Conservation (phyloP, 2,797 vertebrate genomes). For the Buceros bicornis region DNA sequence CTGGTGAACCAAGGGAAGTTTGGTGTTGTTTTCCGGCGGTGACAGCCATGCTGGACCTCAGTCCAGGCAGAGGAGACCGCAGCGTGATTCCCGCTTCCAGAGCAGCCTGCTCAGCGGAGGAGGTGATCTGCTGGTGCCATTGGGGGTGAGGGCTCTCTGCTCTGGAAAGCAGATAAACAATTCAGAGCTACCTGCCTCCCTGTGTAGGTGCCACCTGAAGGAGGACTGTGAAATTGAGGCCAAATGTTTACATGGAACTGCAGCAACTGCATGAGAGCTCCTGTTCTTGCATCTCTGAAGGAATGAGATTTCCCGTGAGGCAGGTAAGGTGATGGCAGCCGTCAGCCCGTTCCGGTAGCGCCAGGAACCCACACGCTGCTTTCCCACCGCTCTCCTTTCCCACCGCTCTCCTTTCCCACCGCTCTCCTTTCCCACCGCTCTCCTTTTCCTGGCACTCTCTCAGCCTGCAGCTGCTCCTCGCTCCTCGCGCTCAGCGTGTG, state of each 20-base stretch:
- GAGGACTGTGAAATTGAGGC: not conserved
- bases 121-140: not conserved
- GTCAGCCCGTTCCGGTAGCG: too few relatives aligned
- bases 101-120: not conserved
- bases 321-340: too few relatives aligned
- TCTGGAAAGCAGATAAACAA: not conserved
- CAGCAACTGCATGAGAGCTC: not conserved
- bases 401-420: too few relatives aligned
- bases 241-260: not conserved
- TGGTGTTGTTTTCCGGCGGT: not conserved
- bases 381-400: too few relatives aligned
- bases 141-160: not conserved
- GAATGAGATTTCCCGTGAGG: too few relatives aligned
- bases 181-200: not conserved
- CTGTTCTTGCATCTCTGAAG: too few relatives aligned
- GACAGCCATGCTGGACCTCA: not conserved
- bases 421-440: not conserved
- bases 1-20: not conserved
- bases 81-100: not conserved
- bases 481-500: not conserved
- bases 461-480: conserved; percentile 13
- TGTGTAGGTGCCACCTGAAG: not conserved
- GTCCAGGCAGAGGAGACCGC: not conserved
- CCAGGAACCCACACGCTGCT: too few relatives aligned
- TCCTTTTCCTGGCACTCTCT: not conserved